Percentiles rank a stretch among this genome's conserved stretches.
Evolutionary conservation across 2,797 vertebrate species (phyloP).

Genomic region (Serranus cabrilla): DNA sequence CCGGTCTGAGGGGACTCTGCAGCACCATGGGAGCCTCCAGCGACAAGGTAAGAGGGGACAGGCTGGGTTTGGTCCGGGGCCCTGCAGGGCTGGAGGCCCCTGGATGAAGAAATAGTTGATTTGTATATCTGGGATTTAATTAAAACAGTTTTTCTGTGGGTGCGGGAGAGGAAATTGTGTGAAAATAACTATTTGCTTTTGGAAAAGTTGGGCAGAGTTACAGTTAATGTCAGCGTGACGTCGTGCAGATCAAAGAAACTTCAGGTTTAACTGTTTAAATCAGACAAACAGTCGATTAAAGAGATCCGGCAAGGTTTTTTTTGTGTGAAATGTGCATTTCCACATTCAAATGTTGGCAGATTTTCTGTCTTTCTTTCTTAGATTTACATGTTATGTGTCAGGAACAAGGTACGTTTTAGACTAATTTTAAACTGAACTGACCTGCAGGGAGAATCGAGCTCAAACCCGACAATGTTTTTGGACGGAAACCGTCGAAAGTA

Average conservation of each 20-base stretch:
- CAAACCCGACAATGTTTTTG: no score
- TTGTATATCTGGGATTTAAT: background rate
- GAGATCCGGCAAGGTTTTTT: no score
- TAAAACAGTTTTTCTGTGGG: background rate
- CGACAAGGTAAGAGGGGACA: slow-evolving; percentile 69
- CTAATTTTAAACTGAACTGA: no score
- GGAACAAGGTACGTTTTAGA: no score
- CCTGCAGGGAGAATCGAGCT: no score
- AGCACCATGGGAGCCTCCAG: slow-evolving; percentile 70
- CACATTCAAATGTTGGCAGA: no score
- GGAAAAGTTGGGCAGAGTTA: background rate
- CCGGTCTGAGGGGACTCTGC: slow-evolving; percentile 47
- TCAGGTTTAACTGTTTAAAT: background rate
- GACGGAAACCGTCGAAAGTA: no score
- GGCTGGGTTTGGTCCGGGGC: background rate
- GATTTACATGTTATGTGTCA: no score
- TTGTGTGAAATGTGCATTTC: no score
- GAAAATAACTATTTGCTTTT: background rate
- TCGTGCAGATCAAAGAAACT: background rate
- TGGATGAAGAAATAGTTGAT: background rate
- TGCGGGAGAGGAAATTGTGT: background rate
- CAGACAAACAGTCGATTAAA: no score
- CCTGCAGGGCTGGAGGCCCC: background rate
- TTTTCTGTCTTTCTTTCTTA: no score
- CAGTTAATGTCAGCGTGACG: background rate